A percentile compares a stretch with the other conserved stretches of the same genome.
Conservation (phyloP, 2,888 invertebrate genomes). For the Schizotus pectinicornis region DNA sequence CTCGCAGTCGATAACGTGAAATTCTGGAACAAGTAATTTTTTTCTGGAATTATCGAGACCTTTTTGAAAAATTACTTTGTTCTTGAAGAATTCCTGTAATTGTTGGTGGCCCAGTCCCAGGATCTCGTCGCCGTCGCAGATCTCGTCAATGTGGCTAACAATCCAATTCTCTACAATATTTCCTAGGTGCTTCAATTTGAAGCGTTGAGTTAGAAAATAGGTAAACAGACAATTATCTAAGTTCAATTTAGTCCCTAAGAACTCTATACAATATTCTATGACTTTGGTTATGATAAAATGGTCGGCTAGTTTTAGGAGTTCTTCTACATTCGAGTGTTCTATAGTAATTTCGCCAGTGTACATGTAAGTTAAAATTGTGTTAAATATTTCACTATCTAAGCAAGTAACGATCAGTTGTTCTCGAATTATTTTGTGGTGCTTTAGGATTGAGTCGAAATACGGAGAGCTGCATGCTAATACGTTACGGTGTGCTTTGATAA, state of each 20-base stretch:
- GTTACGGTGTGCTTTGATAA: constrained; percentile 67
- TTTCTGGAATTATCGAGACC: constrained; percentile 4
- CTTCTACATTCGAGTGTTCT: constrained; percentile 66
- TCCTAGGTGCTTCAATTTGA: constrained; percentile 63
- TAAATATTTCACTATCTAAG: constrained; percentile 65
- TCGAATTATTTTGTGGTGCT: constrained; percentile 61
- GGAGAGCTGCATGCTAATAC: constrained; percentile 69
- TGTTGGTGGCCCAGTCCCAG: constrained; percentile 59
- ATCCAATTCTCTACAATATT: constrained; percentile 65
- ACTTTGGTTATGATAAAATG: constrained; percentile 67
- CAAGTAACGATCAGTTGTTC: constrained; percentile 65
- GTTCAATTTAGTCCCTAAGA: constrained; percentile 66
- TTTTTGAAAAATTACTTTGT: constrained; percentile 61
- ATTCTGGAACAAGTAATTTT: constrained; percentile 45
- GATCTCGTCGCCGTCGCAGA: constrained; percentile 64
- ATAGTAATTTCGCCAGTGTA: constrained; percentile 68
- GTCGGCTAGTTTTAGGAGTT: constrained; percentile 67
- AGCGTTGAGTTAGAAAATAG: constrained; percentile 66
- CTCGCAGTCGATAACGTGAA: constrained; percentile 55
- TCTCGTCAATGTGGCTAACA: constrained; percentile 60
- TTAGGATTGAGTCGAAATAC: constrained; percentile 68
- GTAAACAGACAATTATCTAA: constrained; percentile 68
- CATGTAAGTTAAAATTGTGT: constrained; percentile 67
- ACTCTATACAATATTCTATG: constrained; percentile 69
- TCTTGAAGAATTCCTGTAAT: constrained; percentile 62